A percentile compares a stretch with the other conserved stretches of the same genome.
phyloP scores from a whole-genome alignment of 2,113 vertebrate species.

The Mastomys coucha region DNA sequence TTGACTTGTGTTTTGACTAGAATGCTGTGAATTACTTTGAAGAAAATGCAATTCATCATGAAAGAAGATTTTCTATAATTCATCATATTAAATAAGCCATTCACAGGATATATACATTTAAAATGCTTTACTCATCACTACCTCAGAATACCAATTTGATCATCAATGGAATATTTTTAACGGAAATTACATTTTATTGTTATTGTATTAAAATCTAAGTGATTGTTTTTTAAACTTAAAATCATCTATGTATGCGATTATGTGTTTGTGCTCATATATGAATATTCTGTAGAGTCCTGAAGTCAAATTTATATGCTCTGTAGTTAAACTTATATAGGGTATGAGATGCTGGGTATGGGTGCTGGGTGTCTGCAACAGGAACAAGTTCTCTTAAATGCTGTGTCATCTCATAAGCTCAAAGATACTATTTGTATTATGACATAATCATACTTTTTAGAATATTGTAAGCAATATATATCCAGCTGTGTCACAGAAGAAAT shows the following conservation, averaged over 20 bases:
- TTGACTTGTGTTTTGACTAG: neutral
- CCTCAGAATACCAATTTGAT: neutral
- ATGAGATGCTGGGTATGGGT: neutral
- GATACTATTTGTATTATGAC: neutral
- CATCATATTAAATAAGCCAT: neutral
- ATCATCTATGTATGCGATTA: neutral
- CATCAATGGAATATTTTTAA: neutral
- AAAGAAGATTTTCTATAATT: neutral
- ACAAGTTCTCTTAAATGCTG: neutral
- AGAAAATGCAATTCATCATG: neutral
- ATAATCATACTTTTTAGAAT: neutral
- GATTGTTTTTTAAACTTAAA: neutral
- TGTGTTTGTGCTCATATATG: neutral
- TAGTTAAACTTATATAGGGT: neutral
- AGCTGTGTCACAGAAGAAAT: too few relatives aligned
- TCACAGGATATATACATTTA: neutral
- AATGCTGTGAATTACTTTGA: slow-evolving; percentile 21
- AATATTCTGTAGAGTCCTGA: neutral
- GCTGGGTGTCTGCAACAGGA: neutral
- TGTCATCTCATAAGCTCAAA: too few relatives aligned
- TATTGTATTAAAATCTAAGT: neutral
- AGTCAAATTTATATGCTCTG: neutral
- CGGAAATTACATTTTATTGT: neutral
- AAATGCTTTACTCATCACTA: neutral
- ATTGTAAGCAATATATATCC: too few relatives aligned